These are phyloP conservation scores for Aphidius colemani DNA, from an alignment of 2,888 invertebrate species.

Conservation along the genomic window DNA sequence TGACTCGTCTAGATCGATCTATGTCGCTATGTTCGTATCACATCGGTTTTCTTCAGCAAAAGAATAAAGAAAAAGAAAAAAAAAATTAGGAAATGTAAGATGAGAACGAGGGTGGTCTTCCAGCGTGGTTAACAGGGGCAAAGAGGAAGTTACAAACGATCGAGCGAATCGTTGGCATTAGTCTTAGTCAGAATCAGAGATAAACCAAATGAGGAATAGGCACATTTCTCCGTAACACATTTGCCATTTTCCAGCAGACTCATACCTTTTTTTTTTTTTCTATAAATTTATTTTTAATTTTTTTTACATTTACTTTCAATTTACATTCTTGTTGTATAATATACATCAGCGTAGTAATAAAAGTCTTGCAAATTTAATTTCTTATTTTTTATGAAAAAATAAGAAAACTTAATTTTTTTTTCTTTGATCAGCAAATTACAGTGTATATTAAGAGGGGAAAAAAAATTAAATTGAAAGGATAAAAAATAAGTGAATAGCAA, in stretches of 20 bases:
- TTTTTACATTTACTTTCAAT: too few relatives aligned
- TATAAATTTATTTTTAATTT: too few relatives aligned
- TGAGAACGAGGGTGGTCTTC: constrained; percentile 6
- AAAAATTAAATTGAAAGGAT: too few relatives aligned
- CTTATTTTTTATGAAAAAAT: too few relatives aligned
- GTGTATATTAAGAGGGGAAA: too few relatives aligned
- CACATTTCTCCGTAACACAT: constrained; percentile 8
- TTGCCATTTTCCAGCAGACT: neutral
- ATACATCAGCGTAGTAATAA: too few relatives aligned
- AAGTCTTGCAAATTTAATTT: too few relatives aligned
- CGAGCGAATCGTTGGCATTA: constrained; percentile 52
- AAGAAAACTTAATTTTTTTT: too few relatives aligned
- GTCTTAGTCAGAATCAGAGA: constrained; percentile 55
- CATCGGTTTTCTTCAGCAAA: constrained; percentile 33
- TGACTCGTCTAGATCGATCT: constrained; percentile 23
- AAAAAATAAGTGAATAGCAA: too few relatives aligned
- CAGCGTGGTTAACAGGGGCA: constrained; percentile 19
- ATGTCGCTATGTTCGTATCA: constrained; percentile 36
- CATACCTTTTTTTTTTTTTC: too few relatives aligned
- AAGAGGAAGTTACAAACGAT: constrained; percentile 51
- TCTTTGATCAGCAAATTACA: too few relatives aligned
- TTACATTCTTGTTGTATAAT: too few relatives aligned
- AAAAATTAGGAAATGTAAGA: neutral
- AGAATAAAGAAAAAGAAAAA: constrained; percentile 40
- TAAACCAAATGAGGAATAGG: constrained; percentile 52